These are phyloP conservation scores for Catharus minimus DNA, from an alignment of 2,113 vertebrate genomes.

Conservation along the genomic window DNA sequence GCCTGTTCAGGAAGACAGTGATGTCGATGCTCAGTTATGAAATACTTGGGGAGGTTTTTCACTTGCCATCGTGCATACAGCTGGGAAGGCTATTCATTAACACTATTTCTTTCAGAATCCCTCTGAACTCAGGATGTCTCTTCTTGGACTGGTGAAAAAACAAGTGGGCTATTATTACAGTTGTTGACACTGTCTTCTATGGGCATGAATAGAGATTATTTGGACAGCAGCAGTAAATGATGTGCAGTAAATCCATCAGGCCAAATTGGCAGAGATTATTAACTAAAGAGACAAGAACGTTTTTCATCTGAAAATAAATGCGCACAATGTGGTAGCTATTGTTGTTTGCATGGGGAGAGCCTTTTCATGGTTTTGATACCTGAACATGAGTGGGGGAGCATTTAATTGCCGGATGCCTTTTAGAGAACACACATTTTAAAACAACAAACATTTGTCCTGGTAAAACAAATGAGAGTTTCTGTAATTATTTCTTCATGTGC, in stretches of 20 bases:
- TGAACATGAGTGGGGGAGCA: neutral
- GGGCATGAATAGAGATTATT: slow-evolving; percentile 56
- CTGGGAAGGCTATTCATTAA: slow-evolving; percentile 50
- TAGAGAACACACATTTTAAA: slow-evolving; percentile 5
- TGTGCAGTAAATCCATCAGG: slow-evolving; percentile 48
- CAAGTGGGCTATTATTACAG: slow-evolving; percentile 38
- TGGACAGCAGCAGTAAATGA: slow-evolving; percentile 34
- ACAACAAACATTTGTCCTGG: slow-evolving; percentile 7
- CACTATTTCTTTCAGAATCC: slow-evolving; percentile 46
- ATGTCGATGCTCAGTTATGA: accelerated
- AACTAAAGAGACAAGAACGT: slow-evolving; percentile 16
- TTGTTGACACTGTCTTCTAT: slow-evolving; percentile 41
- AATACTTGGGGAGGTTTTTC: slow-evolving; percentile 13
- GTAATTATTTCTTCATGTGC: neutral
- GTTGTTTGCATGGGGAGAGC: neutral
- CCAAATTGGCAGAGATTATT: slow-evolving; percentile 48
- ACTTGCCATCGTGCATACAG: slow-evolving; percentile 8
- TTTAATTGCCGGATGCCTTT: neutral
- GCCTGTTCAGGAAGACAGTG: neutral
- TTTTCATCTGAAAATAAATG: slow-evolving; percentile 58
- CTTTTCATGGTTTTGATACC: slow-evolving; percentile 5
- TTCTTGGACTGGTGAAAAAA: slow-evolving; percentile 36
- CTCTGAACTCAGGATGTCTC: slow-evolving; percentile 50
- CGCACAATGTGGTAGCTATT: neutral
- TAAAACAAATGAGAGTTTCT: slow-evolving; percentile 23